These are phyloP conservation scores for Bombycilla garrulus DNA, from an alignment of 2,113 vertebrate genomes.

Conservation along the genomic window DNA sequence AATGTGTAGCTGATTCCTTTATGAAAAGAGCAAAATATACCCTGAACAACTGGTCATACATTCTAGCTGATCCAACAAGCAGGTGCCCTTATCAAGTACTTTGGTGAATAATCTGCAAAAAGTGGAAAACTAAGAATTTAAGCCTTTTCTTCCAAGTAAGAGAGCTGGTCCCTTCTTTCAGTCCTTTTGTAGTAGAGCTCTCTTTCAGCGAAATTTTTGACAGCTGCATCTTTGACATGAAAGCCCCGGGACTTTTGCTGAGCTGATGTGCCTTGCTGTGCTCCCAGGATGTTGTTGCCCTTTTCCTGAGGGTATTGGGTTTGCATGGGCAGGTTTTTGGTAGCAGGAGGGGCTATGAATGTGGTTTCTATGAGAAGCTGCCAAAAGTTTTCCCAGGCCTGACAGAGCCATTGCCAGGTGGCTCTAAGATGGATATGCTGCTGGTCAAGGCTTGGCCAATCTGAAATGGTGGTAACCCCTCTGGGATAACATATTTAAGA, in stretches of 20 bases:
- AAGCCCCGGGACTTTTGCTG: neutral
- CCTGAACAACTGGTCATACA: neutral
- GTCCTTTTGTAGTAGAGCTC: neutral
- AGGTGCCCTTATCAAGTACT: neutral
- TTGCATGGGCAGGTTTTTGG: neutral
- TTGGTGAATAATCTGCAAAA: neutral
- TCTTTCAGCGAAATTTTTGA: neutral
- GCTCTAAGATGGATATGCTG: neutral
- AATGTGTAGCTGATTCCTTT: neutral
- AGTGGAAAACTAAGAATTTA: neutral
- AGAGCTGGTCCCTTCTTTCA: neutral
- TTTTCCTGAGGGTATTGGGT: neutral
- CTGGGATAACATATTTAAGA: neutral
- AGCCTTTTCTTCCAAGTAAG: neutral
- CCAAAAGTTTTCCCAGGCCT: neutral
- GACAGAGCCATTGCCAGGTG: neutral
- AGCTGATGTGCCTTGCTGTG: neutral
- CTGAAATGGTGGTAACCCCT: neutral
- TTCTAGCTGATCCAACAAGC: neutral
- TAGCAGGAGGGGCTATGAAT: accelerated
- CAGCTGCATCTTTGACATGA: neutral
- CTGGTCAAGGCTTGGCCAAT: neutral
- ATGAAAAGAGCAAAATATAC: neutral
- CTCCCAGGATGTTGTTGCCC: neutral
- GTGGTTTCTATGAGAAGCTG: neutral